Conservation (phyloP, 2,797 vertebrate genomes). For the Acipenser oxyrinchus region DNA sequence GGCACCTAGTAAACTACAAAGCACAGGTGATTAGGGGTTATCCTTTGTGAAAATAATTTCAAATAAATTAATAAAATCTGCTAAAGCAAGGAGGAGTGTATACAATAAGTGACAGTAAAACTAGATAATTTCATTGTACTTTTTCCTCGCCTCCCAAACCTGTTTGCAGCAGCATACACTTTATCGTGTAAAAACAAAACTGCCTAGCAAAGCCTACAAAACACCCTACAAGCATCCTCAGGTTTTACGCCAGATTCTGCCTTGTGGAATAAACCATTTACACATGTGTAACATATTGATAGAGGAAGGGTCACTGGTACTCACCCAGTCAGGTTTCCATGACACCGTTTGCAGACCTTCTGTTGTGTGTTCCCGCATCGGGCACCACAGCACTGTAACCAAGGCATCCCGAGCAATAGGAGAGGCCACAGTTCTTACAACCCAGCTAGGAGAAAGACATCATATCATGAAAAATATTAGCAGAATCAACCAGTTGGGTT, state of each 20-base stretch:
- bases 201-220: not conserved
- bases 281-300: not conserved
- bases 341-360: slow-evolving; percentile 89
- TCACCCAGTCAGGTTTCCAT: slow-evolving; percentile 76
- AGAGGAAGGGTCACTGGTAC: not conserved
- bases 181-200: not conserved
- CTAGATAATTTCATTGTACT: too few species aligned
- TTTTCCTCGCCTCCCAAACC: too few species aligned
- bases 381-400: slow-evolving; percentile 72
- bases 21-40: too few species aligned
- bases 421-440: slow-evolving; percentile 82
- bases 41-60: too few species aligned
- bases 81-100: too few species aligned
- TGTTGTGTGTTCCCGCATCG: slow-evolving; percentile 72
- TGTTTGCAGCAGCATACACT: not conserved
- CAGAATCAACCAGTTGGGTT: too few species aligned
- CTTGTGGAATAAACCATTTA: not conserved
- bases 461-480: too few species aligned
- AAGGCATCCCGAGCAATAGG: slow-evolving; percentile 83
- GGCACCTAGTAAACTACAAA: too few species aligned
- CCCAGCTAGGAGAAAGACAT: slow-evolving; percentile 57
- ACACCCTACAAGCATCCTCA: not conserved
- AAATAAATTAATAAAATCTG: too few species aligned
- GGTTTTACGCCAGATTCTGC: too few species aligned
- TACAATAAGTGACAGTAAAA: too few species aligned